Evolutionary conservation across 2,113 vertebrate species (phyloP), one percentile per base, ranked within the genome.

Genomic region (Athene cunicularia): DNA sequence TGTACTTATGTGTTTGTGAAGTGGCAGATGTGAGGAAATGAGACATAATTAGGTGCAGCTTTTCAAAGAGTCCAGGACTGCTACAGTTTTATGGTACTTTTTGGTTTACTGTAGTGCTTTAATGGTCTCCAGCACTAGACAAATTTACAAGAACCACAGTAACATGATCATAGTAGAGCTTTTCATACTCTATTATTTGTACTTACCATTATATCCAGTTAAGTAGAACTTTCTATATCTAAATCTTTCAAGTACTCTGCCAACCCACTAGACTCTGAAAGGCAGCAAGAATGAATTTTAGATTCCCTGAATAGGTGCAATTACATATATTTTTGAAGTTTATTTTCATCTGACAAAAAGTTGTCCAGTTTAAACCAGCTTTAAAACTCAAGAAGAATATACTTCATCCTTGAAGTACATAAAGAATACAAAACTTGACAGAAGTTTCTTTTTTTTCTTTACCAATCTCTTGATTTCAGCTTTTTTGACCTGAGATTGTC

Each of bases 41-140:
- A 85, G n/a, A 63, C 23, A 37, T 1, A 37, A 12, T 1, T 32
- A 3, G 1, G 6, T 50, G 3, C 3, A 32, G 13, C 4, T 60
- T 9, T 49, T 62, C 14, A 12, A 39, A 73, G 15, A 39, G 21
- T 39, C 33, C 3, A 43, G 35, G 21, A 56, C 33, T 59, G 12
- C 11, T 59, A 23, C 28, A 92, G 35, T 15, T 5, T 70, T 12
- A 62, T 56, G 35, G 12, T 2, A 43, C 7, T 80, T 74, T 53
- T 62, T 59, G 4, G 4, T 55, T 24, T 74, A 66, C 33, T 45
- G 3, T 53, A 1, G 14, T 33, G 9, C 4, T 75, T 22, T 55
- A 59, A 32, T 30, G 9, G 6, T 32, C 12, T 63, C n/a, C 33
- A 33, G 3, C 14, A n/a, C 10, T 18, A 60, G 4, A 72, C 3